Percentiles rank a stretch among this genome's conserved stretches.
phyloP scores from a whole-genome alignment of 2,888 invertebrate genomes.

The Acanthococcus lagerstroemiae region DNA sequence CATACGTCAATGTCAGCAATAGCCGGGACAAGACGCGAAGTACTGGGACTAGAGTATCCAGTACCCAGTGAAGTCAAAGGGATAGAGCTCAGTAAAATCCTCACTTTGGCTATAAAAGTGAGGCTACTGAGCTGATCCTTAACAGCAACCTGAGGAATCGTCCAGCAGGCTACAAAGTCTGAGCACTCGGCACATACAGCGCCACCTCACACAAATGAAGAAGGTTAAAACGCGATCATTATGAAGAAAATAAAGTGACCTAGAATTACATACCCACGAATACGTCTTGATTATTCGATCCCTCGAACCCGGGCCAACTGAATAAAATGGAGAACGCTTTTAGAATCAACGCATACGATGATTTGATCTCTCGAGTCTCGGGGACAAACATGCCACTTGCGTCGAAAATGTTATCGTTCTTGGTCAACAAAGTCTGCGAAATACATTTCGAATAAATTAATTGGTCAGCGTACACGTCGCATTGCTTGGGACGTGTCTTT shows the following conservation, averaged over 20 bases:
- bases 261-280: conserved; percentile 37
- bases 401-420: conserved; percentile 50
- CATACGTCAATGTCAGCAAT: too few species aligned
- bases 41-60: too few species aligned
- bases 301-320: conserved; percentile 47
- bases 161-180: too few species aligned
- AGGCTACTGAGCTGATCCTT: too few species aligned
- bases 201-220: too few species aligned
- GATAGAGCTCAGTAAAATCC: too few species aligned
- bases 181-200: too few species aligned
- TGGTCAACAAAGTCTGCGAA: conserved; percentile 39
- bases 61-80: too few species aligned
- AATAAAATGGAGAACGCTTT: conserved; percentile 44
- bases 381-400: conserved; percentile 48
- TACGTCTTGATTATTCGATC: conserved; percentile 40
- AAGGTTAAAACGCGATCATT: too few species aligned
- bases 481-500: neutral
- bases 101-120: too few species aligned
- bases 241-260: neutral
- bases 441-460: neutral
- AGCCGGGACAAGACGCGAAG: too few species aligned
- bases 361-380: conserved; percentile 46
- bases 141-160: too few species aligned
- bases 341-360: conserved; percentile 42
- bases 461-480: neutral